Base-by-base conservation (phyloP, 2,888 invertebrate genomes). In the Micoletzkya japonica region DNA sequence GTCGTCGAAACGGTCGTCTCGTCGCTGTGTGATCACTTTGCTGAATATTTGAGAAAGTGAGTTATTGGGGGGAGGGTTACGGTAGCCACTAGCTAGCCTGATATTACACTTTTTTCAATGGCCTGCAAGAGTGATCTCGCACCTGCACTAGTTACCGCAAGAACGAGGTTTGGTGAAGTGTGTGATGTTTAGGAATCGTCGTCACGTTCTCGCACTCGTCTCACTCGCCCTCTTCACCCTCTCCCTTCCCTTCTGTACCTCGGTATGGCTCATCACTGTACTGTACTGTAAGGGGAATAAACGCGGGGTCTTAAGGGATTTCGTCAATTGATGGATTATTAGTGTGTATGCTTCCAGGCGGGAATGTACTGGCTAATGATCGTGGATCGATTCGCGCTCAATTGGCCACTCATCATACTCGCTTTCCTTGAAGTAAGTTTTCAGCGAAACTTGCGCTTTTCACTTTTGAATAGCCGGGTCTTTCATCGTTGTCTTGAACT, bases 391-490 rank as follows among this genome's bases (percentile, higher is more conserved):
- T 89, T 88, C 78, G 87, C 87, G 26, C 88, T 88, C 64, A 87
- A 87, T 49, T 89, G 89, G 83, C 87, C 88, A 6, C 84, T 89
- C 2, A 84, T 89, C 36, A 84, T 88, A 69, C 87, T 89, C 69
- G 88, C 88, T n/a, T 85, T 93, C 77, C 89, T 90, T 36, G 89
- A 89, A 57, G 67, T 67, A 17, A 24, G n/a, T n/a, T n/a, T n/a
- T n/a, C n/a, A n/a, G n/a, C n/a, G n/a, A n/a, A n/a, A n/a, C n/a
- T n/a, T n/a, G n/a, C n/a, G n/a, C n/a, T n/a, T n/a, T n/a, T n/a
- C n/a, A n/a, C n/a, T n/a, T n/a, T n/a, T n/a, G n/a, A n/a, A n/a
- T n/a, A n/a, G n/a, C n/a, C n/a, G n/a, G n/a, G n/a, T n/a, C n/a
- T n/a, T n/a, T n/a, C n/a, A n/a, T n/a, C n/a, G n/a, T n/a, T n/a